Evolutionary conservation across 2,888 invertebrate genomes (phyloP), one percentile per base, ranked within the genome.

Genomic region (Sinohyriopsis cumingii): DNA sequence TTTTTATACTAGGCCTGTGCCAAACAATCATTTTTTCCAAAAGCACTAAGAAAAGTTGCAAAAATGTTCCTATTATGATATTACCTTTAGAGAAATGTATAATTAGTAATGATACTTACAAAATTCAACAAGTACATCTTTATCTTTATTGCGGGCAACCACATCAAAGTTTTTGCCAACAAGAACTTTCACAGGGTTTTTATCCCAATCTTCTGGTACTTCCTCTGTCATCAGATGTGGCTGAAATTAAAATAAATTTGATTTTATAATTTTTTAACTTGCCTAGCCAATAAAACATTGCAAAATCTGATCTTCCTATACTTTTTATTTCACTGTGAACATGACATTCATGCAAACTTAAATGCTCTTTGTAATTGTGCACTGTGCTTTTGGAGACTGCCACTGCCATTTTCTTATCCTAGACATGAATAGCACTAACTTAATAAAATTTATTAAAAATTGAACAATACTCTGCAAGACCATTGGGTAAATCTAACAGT

Each of bases 71-170:
- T 12, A 22, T 24, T 18, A 59, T 59, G n/a, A n/a, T 22, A n/a
- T 57, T 1, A 22, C 12, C 19, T 59, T 7, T 57, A n/a, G 12
- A 57, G 22, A 20, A 57, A 57, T 18, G 20, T 19, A n/a, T 24
- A 5, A 19, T 24, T 12, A 45, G 19, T 9, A 19, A 45, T 25
- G 24, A 54, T 63, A 90, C 90, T 90, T 87, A 91, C 91, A 99
- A 93, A 99, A 99, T 92, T 99, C 99, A 79, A 99, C 98, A 72
- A 99, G 93, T 65, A 99, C 99, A 87, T 94, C 94, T 92, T 98
- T 99, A 81, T 91, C 92, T 84, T 93, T 93, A 91, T 99, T 95
- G 80, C 95, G 93, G 65, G 94, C 99, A 82, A 99, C 95, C 82
- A 95, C 94, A 84, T 96, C 96, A 91, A 99, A 99, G 93, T 99